Evolutionary conservation across 2,888 invertebrate species (phyloP).

Genomic region (Neoaliturus tenellus): DNA sequence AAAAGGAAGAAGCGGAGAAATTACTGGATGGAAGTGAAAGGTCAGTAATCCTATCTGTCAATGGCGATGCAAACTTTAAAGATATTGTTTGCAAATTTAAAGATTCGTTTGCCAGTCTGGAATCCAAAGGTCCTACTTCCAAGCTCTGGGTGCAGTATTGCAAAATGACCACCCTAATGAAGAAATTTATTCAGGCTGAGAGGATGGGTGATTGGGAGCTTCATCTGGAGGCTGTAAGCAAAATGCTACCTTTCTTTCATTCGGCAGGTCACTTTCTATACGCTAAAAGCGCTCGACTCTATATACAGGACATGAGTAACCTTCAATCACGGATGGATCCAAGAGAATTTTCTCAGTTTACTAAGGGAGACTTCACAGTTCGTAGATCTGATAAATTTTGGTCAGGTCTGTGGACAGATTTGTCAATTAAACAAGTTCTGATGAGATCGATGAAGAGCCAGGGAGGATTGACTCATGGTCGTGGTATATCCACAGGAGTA

Average conservation of each 20-base stretch:
- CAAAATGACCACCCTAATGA: constrained; percentile 37
- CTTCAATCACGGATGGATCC: constrained; percentile 38
- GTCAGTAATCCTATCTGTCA: no score
- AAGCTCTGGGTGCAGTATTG: constrained; percentile 54
- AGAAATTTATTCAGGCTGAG: constrained; percentile 52
- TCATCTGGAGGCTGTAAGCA: constrained; percentile 60
- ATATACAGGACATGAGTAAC: constrained; percentile 62
- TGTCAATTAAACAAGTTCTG: constrained; percentile 69
- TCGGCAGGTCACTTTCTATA: constrained; percentile 66
- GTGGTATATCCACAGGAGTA: constrained; percentile 55
- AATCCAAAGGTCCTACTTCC: constrained; percentile 21
- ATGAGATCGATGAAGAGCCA: constrained; percentile 67
- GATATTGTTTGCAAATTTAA: no score
- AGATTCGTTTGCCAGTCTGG: no score
- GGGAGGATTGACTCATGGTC: constrained; percentile 66
- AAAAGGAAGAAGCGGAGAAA: no score
- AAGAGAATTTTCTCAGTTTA: constrained; percentile 48
- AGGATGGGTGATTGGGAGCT: constrained; percentile 61
- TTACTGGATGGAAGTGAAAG: no score
- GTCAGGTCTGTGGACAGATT: constrained; percentile 58
- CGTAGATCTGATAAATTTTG: constrained; percentile 60
- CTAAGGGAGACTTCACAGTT: constrained; percentile 59
- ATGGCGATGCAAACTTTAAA: no score
- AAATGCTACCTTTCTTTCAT: constrained; percentile 63
- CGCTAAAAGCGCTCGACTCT: constrained; percentile 64